A percentile compares a stretch with the other conserved stretches of the same genome.
phyloP scores from a whole-genome alignment of 2,797 vertebrate species.

The Threskiornis aethiopicus region DNA sequence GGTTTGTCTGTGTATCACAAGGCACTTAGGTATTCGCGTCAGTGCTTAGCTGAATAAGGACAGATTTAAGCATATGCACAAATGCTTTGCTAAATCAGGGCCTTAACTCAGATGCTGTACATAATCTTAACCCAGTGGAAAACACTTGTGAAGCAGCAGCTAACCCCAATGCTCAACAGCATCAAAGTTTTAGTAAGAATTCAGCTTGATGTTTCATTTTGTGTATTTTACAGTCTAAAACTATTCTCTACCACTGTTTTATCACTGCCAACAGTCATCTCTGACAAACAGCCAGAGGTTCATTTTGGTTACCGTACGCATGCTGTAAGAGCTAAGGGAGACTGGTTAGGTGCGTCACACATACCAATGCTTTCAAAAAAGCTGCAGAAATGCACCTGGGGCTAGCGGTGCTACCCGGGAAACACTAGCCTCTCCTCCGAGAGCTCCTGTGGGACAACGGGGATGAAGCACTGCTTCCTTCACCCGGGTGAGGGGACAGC shows the following conservation, averaged over 20 bases:
- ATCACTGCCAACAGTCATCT: neutral
- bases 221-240: neutral
- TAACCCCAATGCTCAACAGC: neutral
- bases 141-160: neutral
- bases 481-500: neutral
- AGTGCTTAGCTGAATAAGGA: neutral
- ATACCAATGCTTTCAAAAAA: neutral
- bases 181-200: neutral
- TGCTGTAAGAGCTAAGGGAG: neutral
- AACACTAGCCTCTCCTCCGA: neutral
- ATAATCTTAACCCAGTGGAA: neutral
- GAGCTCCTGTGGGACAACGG: neutral
- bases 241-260: neutral
- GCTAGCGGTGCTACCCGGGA: neutral
- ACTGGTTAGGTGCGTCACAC: neutral
- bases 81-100: slow-evolving; percentile 19
- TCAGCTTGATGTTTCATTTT: neutral
- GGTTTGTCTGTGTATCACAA: neutral
- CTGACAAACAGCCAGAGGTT: neutral
- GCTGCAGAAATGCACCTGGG: neutral
- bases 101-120: neutral
- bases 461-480: neutral
- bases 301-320: neutral
- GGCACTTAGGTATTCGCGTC: neutral
- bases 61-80: neutral